These are phyloP conservation scores for Bathynomus jamesi DNA, from an alignment of 1,140 invertebrate species.

Conservation along the genomic window DNA sequence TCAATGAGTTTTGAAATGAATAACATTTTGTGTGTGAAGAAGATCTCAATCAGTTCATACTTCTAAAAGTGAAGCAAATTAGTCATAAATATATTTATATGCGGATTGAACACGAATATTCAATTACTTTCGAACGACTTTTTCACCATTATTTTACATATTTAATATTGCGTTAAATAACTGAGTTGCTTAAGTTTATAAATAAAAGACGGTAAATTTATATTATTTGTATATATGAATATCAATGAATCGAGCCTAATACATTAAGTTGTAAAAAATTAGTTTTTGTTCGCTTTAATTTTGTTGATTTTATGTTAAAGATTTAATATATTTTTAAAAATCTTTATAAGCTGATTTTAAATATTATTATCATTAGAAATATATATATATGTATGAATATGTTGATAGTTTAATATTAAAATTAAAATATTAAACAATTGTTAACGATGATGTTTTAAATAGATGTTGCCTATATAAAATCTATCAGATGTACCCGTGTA, in stretches of 20 bases:
- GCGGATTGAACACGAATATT: background rate
- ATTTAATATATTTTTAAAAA: background rate
- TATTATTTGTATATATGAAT: background rate
- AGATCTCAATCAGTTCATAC: too few relatives aligned
- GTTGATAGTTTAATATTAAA: background rate
- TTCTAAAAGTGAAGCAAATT: too few relatives aligned
- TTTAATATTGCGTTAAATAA: background rate
- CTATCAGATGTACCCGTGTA: background rate
- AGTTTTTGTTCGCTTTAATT: background rate
- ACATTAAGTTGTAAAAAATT: background rate
- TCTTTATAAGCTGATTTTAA: background rate
- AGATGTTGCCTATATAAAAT: too few relatives aligned
- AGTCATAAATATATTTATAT: background rate
- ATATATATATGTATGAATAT: too few relatives aligned
- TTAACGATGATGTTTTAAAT: background rate
- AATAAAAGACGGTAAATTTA: too few relatives aligned
- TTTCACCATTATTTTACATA: background rate
- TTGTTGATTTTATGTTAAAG: background rate
- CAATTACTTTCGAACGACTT: background rate
- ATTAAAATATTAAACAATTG: background rate
- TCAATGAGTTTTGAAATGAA: too few relatives aligned
- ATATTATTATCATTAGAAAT: background rate
- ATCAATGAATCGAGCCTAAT: background rate
- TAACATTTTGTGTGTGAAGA: too few relatives aligned
- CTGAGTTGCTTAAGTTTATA: background rate